Conservation (phyloP, 2,113 vertebrate genomes). For the Apodemus speciosus region DNA sequence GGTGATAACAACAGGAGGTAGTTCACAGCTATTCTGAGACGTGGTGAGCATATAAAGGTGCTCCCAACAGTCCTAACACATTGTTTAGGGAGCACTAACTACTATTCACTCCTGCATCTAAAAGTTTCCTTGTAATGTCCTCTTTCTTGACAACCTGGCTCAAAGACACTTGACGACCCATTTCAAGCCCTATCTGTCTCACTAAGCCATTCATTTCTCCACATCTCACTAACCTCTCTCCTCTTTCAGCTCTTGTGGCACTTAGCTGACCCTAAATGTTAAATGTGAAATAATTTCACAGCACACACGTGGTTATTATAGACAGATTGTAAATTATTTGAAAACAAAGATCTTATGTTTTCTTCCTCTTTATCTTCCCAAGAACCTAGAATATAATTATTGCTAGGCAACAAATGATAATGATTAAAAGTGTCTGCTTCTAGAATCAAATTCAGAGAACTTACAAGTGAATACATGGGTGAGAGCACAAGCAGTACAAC, state of each 20-base stretch:
- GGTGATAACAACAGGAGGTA: background rate
- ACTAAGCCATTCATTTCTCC: background rate
- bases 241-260: background rate
- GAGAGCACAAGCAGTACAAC: slow-evolving; percentile 18
- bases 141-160: background rate
- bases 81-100: background rate
- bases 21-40: slow-evolving; percentile 13
- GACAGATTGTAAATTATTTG: slow-evolving; percentile 5
- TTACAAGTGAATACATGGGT: background rate
- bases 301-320: slow-evolving; percentile 7
- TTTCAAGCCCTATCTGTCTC: slow-evolving; percentile 11
- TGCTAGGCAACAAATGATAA: background rate
- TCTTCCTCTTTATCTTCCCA: background rate
- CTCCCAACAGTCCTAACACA: background rate
- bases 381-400: background rate
- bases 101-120: background rate
- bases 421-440: slow-evolving; percentile 5
- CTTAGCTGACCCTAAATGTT: slow-evolving; percentile 21
- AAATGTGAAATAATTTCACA: slow-evolving; percentile 36
- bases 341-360: slow-evolving; percentile 47
- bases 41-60: background rate
- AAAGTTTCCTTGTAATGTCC: background rate
- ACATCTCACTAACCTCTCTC: background rate
- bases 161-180: background rate
- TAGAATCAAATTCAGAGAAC: slow-evolving; percentile 53